phyloP scores from a whole-genome alignment of 2,888 invertebrate species.

The Tanytarsus gracilentus region DNA sequence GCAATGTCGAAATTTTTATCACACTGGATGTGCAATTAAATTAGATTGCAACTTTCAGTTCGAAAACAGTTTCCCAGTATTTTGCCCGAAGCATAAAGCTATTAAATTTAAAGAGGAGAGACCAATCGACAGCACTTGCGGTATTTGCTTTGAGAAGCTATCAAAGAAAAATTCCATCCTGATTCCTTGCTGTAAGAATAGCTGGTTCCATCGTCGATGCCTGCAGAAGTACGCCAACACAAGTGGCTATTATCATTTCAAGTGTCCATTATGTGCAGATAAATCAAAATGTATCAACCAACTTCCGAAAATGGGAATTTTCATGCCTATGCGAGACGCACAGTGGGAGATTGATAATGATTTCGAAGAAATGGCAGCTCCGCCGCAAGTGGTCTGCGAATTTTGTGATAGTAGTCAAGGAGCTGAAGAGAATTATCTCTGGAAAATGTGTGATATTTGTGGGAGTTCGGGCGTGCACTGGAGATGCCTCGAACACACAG shows the following conservation, averaged over 20 bases:
- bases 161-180: background rate
- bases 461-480: too few relatives aligned
- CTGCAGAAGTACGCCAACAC: background rate
- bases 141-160: background rate
- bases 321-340: background rate
- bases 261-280: slow-evolving; percentile 10
- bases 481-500: too few relatives aligned
- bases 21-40: background rate
- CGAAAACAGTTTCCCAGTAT: background rate
- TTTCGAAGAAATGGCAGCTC: background rate
- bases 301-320: background rate
- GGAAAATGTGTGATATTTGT: too few relatives aligned
- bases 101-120: background rate
- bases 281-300: background rate
- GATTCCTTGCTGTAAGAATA: slow-evolving; percentile 4
- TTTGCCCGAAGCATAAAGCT: background rate
- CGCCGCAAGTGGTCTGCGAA: background rate
- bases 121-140: background rate
- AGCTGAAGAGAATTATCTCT: too few relatives aligned
- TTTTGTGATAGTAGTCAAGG: background rate
- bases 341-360: slow-evolving; percentile 8
- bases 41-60: background rate
- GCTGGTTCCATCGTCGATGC: slow-evolving; percentile 10
- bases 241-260: slow-evolving; percentile 3
- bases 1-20: background rate